Evolutionary conservation across 2,797 vertebrate species (phyloP).

Genomic region (Simalia tracyae): DNA sequence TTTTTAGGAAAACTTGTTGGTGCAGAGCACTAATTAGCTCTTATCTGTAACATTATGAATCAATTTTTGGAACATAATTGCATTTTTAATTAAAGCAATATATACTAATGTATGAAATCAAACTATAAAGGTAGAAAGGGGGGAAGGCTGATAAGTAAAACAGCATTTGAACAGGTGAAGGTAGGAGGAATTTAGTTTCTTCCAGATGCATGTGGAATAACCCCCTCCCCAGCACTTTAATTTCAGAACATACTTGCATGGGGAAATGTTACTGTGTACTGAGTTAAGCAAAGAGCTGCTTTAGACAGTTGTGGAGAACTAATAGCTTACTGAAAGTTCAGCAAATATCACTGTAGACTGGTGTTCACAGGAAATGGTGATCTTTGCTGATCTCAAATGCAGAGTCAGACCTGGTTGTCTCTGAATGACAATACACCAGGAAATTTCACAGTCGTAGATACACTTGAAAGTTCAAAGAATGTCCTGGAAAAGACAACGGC

Average conservation of each 20-base stretch:
- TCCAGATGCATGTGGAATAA: not conserved
- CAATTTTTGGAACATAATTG: not conserved
- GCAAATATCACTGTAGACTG: not conserved
- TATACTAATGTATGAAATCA: not conserved
- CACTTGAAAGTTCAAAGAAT: not conserved
- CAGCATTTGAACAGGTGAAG: too few species aligned
- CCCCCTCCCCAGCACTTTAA: too few species aligned
- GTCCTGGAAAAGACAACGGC: too few species aligned
- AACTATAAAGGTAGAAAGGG: not conserved
- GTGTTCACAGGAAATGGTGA: not conserved
- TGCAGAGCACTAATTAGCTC: not conserved
- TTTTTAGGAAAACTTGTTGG: not conserved
- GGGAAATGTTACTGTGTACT: not conserved
- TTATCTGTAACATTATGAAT: not conserved
- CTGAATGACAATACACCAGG: not conserved
- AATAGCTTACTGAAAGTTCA: not conserved
- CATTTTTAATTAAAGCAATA: not conserved
- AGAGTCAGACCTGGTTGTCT: not conserved
- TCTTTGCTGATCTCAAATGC: not conserved
- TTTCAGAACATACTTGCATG: not conserved
- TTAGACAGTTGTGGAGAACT: not conserved
- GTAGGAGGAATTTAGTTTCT: not conserved
- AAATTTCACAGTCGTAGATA: not conserved
- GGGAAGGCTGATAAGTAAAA: not conserved
- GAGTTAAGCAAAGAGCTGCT: not conserved